A percentile compares a stretch with the other conserved stretches of the same genome.
These are phyloP conservation scores for Clamator glandarius DNA, from an alignment of 2,797 vertebrate species.

Conservation along the genomic window DNA sequence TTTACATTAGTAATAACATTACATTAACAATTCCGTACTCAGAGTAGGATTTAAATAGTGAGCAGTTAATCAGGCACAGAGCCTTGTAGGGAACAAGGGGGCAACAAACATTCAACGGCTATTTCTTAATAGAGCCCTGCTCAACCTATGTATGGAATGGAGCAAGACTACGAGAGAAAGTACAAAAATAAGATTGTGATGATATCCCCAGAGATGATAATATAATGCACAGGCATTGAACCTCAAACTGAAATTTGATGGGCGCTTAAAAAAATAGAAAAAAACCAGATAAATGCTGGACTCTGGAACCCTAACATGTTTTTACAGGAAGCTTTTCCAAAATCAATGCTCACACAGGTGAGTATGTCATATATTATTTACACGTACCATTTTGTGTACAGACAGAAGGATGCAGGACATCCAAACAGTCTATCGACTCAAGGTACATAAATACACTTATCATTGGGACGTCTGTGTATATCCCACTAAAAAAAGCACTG, in stretches of 20 bases:
- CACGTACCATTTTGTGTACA: neutral
- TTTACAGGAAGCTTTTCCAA: neutral
- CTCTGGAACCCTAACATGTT: neutral
- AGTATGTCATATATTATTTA: neutral
- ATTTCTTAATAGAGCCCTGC: neutral
- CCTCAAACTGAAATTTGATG: neutral
- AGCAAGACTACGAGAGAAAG: neutral
- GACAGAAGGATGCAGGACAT: slow-evolving; percentile 28
- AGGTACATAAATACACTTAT: neutral
- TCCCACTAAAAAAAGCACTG: neutral
- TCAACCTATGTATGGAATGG: neutral
- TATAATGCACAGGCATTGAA: neutral
- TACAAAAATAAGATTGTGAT: neutral
- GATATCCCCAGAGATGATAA: neutral
- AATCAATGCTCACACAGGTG: neutral
- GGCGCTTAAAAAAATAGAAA: neutral
- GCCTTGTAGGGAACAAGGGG: slow-evolving; percentile 3
- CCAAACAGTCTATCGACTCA: neutral
- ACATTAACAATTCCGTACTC: slow-evolving; percentile 41
- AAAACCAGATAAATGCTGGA: neutral
- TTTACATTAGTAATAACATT: neutral
- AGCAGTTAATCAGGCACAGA: slow-evolving; percentile 7
- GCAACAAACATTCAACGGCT: slow-evolving; percentile 11
- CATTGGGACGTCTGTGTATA: slow-evolving; percentile 13
- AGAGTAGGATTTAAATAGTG: slow-evolving; percentile 41